These are phyloP conservation scores for Diogma glabrata DNA, from an alignment of 2,888 invertebrate genomes.

Conservation along the genomic window DNA sequence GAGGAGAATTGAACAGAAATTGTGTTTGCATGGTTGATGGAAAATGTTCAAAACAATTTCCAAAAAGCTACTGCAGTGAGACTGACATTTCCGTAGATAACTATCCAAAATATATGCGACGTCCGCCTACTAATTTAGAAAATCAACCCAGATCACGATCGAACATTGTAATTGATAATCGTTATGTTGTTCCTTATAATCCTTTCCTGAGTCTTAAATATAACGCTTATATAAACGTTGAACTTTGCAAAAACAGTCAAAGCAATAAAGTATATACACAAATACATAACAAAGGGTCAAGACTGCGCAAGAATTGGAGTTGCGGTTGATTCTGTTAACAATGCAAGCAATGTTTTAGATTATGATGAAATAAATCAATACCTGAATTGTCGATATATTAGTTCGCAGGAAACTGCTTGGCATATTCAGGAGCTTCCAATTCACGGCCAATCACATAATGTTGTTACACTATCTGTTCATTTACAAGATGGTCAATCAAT, in stretches of 20 bases:
- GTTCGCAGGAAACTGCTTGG: background rate
- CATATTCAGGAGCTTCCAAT: background rate
- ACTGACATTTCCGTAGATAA: background rate
- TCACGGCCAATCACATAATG: background rate
- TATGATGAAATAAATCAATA: conserved; percentile 1
- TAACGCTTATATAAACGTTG: too few species aligned
- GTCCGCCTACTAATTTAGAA: background rate
- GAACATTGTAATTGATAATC: background rate
- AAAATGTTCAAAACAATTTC: background rate
- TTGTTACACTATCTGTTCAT: background rate
- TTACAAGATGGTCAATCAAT: background rate
- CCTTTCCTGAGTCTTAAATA: too few species aligned
- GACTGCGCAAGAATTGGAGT: too few species aligned
- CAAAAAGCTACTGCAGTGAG: background rate
- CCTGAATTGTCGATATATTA: background rate
- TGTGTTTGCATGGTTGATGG: background rate
- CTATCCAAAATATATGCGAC: background rate
- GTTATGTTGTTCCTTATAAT: background rate
- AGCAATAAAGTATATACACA: too few species aligned
- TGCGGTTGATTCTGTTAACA: background rate
- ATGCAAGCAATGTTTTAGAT: background rate
- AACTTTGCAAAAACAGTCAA: too few species aligned
- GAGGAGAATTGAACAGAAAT: background rate
- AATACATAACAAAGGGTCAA: too few species aligned
- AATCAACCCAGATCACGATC: background rate